These are phyloP conservation scores for Stegostoma tigrinum DNA, from an alignment of 2,113 vertebrate species.

Conservation along the genomic window DNA sequence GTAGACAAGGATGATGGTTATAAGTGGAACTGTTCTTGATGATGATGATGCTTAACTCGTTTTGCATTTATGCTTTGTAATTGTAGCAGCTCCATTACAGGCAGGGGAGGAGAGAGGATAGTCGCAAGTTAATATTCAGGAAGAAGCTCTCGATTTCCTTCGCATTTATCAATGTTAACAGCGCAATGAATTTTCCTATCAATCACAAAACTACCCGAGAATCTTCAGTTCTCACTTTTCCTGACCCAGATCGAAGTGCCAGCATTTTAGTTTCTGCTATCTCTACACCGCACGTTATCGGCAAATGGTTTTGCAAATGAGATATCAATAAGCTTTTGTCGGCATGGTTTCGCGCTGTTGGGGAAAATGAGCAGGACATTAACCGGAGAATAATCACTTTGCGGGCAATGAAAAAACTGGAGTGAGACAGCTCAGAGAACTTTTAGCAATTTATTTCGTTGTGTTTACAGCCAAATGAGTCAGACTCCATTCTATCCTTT, in stretches of 20 bases:
- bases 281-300: too few species aligned
- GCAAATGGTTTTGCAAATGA: neutral
- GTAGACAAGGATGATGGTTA: neutral
- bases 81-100: too few species aligned
- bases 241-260: neutral
- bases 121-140: neutral
- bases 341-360: neutral
- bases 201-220: neutral
- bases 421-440: neutral
- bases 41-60: neutral
- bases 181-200: neutral
- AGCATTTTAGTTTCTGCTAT: neutral
- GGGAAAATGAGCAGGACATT: neutral
- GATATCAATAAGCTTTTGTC: too few species aligned
- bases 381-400: neutral
- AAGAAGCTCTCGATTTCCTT: neutral
- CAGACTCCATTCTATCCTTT: neutral
- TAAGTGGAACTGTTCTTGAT: neutral
- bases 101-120: neutral
- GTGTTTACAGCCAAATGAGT: neutral
- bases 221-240: neutral
- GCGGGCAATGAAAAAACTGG: too few species aligned
- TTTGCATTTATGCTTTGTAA: neutral
- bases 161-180: neutral
- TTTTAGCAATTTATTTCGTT: neutral